These are phyloP conservation scores for Papilio protenor DNA, from an alignment of 2,888 invertebrate species.

Conservation along the genomic window DNA sequence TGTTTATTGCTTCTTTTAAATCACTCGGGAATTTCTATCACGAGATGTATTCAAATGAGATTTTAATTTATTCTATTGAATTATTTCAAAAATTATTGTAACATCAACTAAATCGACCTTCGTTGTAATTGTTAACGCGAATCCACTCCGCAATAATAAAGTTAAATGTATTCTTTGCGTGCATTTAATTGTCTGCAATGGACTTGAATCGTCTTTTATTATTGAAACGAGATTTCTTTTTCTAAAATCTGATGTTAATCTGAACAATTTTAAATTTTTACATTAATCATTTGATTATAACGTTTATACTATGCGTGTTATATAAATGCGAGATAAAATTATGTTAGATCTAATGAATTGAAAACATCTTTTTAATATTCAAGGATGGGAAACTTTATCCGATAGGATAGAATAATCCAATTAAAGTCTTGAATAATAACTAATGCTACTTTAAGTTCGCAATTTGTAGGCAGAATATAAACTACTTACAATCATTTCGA, in stretches of 20 bases:
- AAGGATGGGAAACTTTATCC: not conserved
- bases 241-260: constrained; percentile 8
- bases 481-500: too few relatives aligned
- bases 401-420: not conserved
- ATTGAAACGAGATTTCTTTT: constrained; percentile 33
- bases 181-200: constrained; percentile 38
- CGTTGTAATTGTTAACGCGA: constrained; percentile 15
- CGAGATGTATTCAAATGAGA: too few relatives aligned
- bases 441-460: too few relatives aligned
- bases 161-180: constrained; percentile 36
- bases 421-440: not conserved
- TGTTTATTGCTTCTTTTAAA: too few relatives aligned
- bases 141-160: constrained; percentile 25
- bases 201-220: constrained; percentile 32
- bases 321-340: not conserved
- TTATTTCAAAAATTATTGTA: constrained; percentile 13
- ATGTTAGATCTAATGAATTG: not conserved
- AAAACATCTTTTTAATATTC: constrained; percentile 15
- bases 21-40: too few relatives aligned
- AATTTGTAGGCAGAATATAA: too few relatives aligned
- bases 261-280: not conserved
- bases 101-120: constrained; percentile 22
- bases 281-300: constrained; percentile 5
- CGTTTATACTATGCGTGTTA: not conserved
- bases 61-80: not conserved